Evolutionary conservation across 1,140 invertebrate genomes (phyloP).

Genomic region (Geopemphigus sp.): DNA sequence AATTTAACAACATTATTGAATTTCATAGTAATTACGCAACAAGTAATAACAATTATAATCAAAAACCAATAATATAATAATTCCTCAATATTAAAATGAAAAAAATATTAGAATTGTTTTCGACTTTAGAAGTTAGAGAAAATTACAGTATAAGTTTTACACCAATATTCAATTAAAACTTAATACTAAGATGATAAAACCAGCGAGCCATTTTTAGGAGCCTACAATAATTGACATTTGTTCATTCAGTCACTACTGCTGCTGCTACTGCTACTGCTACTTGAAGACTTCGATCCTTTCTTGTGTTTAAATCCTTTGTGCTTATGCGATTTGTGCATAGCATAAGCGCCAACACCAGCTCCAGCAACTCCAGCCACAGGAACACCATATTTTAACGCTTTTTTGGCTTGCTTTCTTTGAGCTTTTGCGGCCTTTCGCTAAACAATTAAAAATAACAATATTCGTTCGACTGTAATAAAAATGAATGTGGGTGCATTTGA

Average conservation of each 20-base stretch:
- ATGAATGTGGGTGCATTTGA: too few species aligned
- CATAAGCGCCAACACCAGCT: constrained; percentile 52
- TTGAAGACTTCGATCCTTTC: constrained; percentile 6
- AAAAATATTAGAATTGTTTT: background rate
- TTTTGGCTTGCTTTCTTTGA: constrained; percentile 54
- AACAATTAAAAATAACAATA: constrained; percentile 30
- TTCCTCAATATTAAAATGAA: background rate
- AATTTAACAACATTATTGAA: too few species aligned
- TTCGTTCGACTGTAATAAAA: background rate
- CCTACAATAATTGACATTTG: background rate
- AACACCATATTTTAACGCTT: constrained; percentile 52
- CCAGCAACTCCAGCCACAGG: constrained; percentile 52
- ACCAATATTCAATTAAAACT: background rate
- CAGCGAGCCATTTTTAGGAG: background rate
- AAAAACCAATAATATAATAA: too few species aligned
- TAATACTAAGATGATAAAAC: background rate
- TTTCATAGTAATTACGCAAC: too few species aligned
- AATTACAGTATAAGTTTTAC: background rate
- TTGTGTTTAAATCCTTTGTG: constrained; percentile 41
- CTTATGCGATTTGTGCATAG: constrained; percentile 49
- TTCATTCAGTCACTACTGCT: constrained; percentile 50
- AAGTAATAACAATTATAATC: too few species aligned
- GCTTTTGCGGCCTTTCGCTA: constrained; percentile 53
- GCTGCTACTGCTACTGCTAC: constrained; percentile 51
- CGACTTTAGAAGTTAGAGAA: background rate